Base-by-base conservation (phyloP, 2,797 vertebrate species). In the Pelobates cultripes region DNA sequence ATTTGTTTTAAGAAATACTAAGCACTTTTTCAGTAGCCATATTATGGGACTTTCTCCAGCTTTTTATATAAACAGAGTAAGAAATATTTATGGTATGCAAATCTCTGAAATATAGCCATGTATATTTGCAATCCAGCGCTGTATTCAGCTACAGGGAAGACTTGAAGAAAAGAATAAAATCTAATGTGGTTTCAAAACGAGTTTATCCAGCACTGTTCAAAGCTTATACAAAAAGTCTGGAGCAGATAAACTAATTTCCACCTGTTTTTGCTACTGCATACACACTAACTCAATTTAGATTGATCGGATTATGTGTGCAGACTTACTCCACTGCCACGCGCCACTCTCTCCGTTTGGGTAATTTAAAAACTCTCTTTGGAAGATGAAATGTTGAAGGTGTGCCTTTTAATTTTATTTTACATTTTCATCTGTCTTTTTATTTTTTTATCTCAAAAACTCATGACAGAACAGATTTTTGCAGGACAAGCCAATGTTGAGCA, bases 181-280 rank as follows among this genome's bases (percentile, higher is more conserved):
- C 86, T 88, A 91, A 92, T 94, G 80, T 82, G 51, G 2, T 88
- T 89, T 89, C 87, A 92, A 92, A 93, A 87, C 53, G 81, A 92
- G 89, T 92, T 94, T 92, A 91, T 92, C 87, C 86, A 89, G 88
- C 86, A 87, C 88, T 86, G 86, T 86, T 92, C 87, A 87, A 82
- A 91, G 87, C 85, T 89, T 91, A 91, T 57, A 92, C 87, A 92
- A 92, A 89, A 84, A 92, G 87, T 79, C 90, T 87, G 79, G 86
- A 71, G 84, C 85, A 91, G 89, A 92, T 94, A 94, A 94, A 92
- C 89, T 87, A 91, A 94, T 94, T 94, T 93, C 90, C 88, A 93
- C 92, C 90, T 91, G 90, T 90, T 94, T 92, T 90, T 92, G 89
- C 88, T 91, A 91, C 90, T 91, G 88, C 86, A 89, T 90, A 91